Evolutionary conservation across 2,113 vertebrate genomes (phyloP), one percentile per base, ranked within the genome.

Genomic region (Apistogramma diplotaenia): DNA sequence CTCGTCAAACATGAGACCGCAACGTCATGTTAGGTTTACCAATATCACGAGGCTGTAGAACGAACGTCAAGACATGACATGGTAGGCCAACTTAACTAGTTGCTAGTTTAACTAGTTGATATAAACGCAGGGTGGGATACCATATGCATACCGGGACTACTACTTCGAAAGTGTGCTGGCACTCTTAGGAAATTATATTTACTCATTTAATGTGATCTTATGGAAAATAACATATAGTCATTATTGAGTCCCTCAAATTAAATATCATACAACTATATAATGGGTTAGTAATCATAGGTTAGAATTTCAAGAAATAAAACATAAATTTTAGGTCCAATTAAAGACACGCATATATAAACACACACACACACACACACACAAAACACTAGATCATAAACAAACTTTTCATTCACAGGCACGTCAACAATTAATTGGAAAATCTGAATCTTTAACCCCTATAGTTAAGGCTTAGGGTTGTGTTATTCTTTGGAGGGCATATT

Each of bases 21-120:
- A 88, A 94, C 93, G 94, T 96, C 90, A 96, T 90, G 95, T 94
- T 96, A 92, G 95, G 95, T 96, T 95, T 95, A 96, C 93, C 93
- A 79, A 93, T 93, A 94, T 94, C 94, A 94, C 94, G 93, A 94
- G 94, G 92, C 94, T 93, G 88, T 90, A 83, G 91, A 93, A 93
- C 87, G 91, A 94, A 94, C 93, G 93, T 94, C 91, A 94, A 93
- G 89, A 91, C 91, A 83, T 91, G 89, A 93, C 90, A 92, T 89
- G 89, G 93, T 90, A 91, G 91, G 82, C 90, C 84, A 92, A 91
- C 86, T 91, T 87, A 72, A 92, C 91, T 93, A 86, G 84, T 78
- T 91, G 87, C 86, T 89, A 89, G 90, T 89, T 78, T 35, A 33
- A 87, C 79, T 86, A 92, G 86, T 93, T 91, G 43, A 89, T 86